A percentile compares a stretch with the other conserved stretches of the same genome.
These are phyloP conservation scores for Sitobion miscanthi DNA, from an alignment of 1,140 invertebrate genomes.

Conservation along the genomic window DNA sequence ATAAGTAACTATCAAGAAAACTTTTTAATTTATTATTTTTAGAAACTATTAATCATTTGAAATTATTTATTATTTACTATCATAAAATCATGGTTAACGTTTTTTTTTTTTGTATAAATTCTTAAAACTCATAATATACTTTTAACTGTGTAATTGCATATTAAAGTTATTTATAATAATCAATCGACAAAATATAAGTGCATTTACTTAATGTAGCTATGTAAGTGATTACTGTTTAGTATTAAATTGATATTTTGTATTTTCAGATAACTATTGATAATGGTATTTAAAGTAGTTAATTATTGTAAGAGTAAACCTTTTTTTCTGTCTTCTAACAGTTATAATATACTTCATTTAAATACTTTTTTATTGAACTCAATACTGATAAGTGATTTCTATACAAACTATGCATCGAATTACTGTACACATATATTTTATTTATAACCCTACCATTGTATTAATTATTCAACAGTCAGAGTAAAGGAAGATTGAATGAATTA, in stretches of 20 bases:
- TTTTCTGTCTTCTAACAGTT: not conserved
- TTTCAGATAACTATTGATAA: not conserved
- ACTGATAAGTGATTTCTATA: not conserved
- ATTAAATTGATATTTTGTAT: not conserved
- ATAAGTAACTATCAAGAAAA: not conserved
- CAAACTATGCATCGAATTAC: not conserved
- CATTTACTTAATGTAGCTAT: not conserved
- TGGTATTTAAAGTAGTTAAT: not conserved
- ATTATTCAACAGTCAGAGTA: not conserved
- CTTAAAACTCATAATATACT: too few species aligned
- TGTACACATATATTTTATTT: not conserved
- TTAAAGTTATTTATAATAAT: not conserved
- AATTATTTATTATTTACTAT: not conserved
- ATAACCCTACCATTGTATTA: not conserved
- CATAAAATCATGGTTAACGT: not conserved
- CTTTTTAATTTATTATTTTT: not conserved
- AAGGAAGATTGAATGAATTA: not conserved
- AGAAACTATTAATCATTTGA: not conserved
- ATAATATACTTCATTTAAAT: not conserved
- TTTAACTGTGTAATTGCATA: not conserved
- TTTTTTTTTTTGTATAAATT: too few species aligned
- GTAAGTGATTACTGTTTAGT: too few species aligned
- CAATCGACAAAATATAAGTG: not conserved
- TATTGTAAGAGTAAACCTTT: not conserved
- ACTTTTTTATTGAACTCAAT: not conserved